Percentiles rank a stretch among this genome's conserved stretches.
phyloP scores from a whole-genome alignment of 1,140 invertebrate genomes.

The Hycleus cichorii region DNA sequence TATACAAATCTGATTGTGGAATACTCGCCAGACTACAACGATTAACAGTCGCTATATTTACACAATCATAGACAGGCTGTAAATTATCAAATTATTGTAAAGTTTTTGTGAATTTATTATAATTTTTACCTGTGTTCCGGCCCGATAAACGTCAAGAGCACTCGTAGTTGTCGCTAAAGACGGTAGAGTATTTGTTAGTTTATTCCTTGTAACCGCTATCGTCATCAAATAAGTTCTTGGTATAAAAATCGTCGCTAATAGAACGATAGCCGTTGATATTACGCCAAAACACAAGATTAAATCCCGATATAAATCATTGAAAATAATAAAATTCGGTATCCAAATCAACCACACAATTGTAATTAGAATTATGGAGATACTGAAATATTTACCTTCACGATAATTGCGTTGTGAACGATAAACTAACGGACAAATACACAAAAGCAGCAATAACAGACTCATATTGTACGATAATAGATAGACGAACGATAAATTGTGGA shows the following conservation, averaged over 20 bases:
- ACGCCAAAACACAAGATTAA: constrained; percentile 51
- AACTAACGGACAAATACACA: constrained; percentile 48
- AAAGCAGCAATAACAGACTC: constrained; percentile 45
- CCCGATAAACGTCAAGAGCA: constrained; percentile 35
- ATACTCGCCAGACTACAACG: constrained; percentile 27
- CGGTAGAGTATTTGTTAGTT: constrained; percentile 45
- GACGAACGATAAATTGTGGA: constrained; percentile 40
- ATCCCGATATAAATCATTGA: constrained; percentile 47
- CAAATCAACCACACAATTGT: constrained; percentile 47
- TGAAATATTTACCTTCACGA: constrained; percentile 50
- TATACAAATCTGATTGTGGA: constrained; percentile 29
- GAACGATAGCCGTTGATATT: constrained; percentile 47
- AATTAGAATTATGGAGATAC: constrained; percentile 42
- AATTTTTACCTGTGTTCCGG: constrained; percentile 27
- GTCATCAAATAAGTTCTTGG: constrained; percentile 55
- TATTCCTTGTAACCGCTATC: constrained; percentile 46
- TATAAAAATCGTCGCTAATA: constrained; percentile 50
- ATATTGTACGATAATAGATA: constrained; percentile 48
- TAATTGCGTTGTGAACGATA: constrained; percentile 55
- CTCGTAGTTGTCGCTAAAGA: constrained; percentile 36
- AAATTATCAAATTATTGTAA: constrained; percentile 9
- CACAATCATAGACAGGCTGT: constrained; percentile 39
- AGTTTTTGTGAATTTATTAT: constrained; percentile 7
- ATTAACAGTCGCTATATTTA: constrained; percentile 37
- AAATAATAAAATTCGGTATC: constrained; percentile 44